Conservation (phyloP, 1,140 invertebrate genomes). For the Copidosoma floridanum region DNA sequence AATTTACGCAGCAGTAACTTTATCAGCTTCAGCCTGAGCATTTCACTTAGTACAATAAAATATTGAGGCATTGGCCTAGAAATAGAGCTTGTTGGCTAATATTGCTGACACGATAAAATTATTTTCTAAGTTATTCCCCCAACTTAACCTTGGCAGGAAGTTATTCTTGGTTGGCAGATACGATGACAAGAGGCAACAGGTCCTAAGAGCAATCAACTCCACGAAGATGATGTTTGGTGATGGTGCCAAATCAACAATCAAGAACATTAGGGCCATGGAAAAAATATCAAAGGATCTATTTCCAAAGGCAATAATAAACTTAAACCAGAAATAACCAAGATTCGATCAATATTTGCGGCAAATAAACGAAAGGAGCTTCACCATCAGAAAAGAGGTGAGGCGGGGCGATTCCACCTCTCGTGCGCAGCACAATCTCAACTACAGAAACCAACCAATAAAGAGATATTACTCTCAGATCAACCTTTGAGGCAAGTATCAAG, state of each 20-base stretch:
- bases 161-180: constrained; percentile 12
- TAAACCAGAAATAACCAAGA: background rate
- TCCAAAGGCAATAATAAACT: background rate
- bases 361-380: constrained; percentile 11
- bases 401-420: too few species aligned
- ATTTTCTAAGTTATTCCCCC: background rate
- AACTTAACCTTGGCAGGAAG: constrained; percentile 14
- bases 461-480: background rate
- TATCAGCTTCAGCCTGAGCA: too few species aligned
- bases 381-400: background rate
- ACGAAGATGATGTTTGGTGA: constrained; percentile 17
- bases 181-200: background rate
- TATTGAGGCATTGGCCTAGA: too few species aligned
- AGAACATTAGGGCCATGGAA: constrained; percentile 2
- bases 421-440: background rate
- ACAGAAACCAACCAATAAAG: background rate
- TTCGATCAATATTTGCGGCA: too few species aligned
- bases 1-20: too few species aligned
- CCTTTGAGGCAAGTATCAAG: background rate
- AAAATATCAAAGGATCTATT: background rate
- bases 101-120: constrained; percentile 8
- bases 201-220: constrained; percentile 14
- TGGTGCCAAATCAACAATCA: constrained; percentile 8
- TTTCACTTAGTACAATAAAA: too few species aligned
- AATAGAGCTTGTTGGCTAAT: too few species aligned